These are phyloP conservation scores for Gopherus evgoodei DNA, from an alignment of 2,113 vertebrate species.

Conservation along the genomic window DNA sequence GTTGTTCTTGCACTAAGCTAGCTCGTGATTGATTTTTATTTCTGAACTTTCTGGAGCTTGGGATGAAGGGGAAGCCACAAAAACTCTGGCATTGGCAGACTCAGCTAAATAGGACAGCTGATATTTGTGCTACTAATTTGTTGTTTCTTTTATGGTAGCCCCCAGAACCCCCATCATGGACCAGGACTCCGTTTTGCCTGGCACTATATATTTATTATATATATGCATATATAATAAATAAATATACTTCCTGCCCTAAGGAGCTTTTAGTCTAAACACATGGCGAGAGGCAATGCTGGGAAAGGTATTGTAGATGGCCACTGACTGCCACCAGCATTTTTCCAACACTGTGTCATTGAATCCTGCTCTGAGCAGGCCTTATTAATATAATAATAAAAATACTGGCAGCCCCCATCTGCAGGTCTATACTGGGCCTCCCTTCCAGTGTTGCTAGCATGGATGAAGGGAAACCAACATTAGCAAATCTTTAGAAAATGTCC, in stretches of 20 bases:
- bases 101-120: background rate
- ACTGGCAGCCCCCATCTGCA: conserved; percentile 50
- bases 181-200: background rate
- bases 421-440: conserved; percentile 53
- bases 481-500: background rate
- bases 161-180: rapidly evolving
- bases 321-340: conserved; percentile 52
- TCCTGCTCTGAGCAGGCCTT: conserved; percentile 14
- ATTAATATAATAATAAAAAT: background rate
- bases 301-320: background rate
- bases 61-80: background rate
- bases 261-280: background rate
- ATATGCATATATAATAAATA: rapidly evolving
- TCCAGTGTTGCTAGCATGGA: background rate
- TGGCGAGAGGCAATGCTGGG: background rate
- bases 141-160: background rate
- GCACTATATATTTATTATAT: no score
- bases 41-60: background rate
- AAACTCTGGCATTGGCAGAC: background rate
- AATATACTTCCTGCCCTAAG: background rate
- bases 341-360: conserved; percentile 44
- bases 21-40: background rate
- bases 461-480: background rate
- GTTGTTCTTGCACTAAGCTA: background rate
- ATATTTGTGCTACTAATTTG: background rate